Percentiles rank a stretch among this genome's conserved stretches.
Conservation (phyloP, 2,113 vertebrate genomes). For the Petrocephalus zakoni region DNA sequence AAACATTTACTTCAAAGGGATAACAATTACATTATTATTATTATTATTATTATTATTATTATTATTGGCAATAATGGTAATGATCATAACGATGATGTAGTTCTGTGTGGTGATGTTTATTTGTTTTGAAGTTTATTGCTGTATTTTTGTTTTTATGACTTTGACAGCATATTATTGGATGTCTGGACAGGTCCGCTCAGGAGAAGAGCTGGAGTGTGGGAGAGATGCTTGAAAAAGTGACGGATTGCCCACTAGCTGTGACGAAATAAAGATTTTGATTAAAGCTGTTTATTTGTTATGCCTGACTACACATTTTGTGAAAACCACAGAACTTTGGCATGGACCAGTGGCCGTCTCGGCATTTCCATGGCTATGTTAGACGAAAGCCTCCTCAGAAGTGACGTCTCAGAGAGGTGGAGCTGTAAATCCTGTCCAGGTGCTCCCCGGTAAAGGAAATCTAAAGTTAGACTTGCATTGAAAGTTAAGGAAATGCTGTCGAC, state of each 20-base stretch:
- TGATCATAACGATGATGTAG: not conserved
- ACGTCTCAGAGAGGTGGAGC: not conserved
- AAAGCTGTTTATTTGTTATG: not conserved
- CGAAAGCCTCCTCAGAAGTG: not conserved
- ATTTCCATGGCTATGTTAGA: not conserved
- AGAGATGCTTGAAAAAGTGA: not conserved
- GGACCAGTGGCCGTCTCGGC: not conserved
- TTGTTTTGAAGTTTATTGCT: not conserved
- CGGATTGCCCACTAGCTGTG: not conserved
- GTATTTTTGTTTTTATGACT: not conserved
- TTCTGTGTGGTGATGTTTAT: not conserved
- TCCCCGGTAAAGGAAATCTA: not conserved
- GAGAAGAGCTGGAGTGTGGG: not conserved
- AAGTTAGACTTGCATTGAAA: not conserved
- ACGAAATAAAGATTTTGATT: not conserved
- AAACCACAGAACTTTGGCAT: not conserved
- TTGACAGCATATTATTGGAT: not conserved
- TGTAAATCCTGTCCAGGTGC: not conserved
- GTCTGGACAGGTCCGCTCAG: not conserved
- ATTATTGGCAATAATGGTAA: too few species aligned
- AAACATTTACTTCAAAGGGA: not conserved
- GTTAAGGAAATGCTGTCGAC: not conserved
- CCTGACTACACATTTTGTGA: not conserved
- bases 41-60: too few species aligned
- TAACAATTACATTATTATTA: not conserved